phyloP scores from a whole-genome alignment of 2,113 vertebrate species.

The Mola mola region DNA sequence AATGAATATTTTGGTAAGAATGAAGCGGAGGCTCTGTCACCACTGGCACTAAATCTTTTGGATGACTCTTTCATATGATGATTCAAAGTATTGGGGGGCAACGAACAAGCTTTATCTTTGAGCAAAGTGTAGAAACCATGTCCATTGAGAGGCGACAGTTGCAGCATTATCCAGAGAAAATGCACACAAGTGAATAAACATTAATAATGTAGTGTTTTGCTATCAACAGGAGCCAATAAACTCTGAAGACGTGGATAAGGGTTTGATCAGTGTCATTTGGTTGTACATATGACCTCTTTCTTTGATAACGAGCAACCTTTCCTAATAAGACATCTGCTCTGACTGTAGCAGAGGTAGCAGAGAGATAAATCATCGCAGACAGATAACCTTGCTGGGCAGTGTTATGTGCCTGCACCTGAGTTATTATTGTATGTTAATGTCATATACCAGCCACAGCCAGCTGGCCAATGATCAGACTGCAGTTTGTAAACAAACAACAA shows the following conservation, averaged over 20 bases:
- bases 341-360: conserved; percentile 20
- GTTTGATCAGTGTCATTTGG: conserved; percentile 33
- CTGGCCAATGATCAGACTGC: conserved; percentile 14
- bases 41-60: conserved; percentile 36
- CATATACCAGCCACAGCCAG: conserved; percentile 29
- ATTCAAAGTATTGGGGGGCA: conserved; percentile 24
- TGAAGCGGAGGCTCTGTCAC: conserved; percentile 36
- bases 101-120: conserved; percentile 38
- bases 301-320: conserved; percentile 40
- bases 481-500: neutral
- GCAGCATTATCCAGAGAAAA: conserved; percentile 21
- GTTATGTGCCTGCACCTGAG: conserved; percentile 21
- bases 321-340: conserved; percentile 15
- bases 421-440: conserved; percentile 39
- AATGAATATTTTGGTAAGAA: conserved; percentile 49
- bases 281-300: conserved; percentile 22
- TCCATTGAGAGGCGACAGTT: conserved; percentile 28
- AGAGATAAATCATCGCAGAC: conserved; percentile 56
- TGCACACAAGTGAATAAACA: conserved; percentile 36
- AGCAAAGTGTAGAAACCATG: conserved; percentile 43
- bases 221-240: conserved; percentile 24
- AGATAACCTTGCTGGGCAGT: conserved; percentile 45
- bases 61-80: conserved; percentile 42
- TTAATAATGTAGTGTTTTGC: conserved; percentile 43
- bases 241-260: conserved; percentile 5